These are phyloP conservation scores for Coronaproctus castanopsis DNA, from an alignment of 2,888 invertebrate species.

Conservation along the genomic window DNA sequence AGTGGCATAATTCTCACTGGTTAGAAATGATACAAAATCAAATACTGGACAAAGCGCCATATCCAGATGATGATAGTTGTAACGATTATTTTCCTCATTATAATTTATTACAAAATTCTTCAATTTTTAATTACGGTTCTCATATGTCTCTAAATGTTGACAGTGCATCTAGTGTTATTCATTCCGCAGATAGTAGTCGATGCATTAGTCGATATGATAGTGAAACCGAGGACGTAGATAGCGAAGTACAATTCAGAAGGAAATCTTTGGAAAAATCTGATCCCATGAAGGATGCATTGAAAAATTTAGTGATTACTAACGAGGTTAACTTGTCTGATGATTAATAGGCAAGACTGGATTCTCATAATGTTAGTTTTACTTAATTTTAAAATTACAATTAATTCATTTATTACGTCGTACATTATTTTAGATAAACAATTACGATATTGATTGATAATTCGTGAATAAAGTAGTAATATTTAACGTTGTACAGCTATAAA, in stretches of 20 bases:
- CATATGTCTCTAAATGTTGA: conserved; percentile 11
- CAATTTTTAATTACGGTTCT: conserved; percentile 10
- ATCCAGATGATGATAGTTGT: conserved; percentile 1
- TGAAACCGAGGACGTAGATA: conserved; percentile 7
- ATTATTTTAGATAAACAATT: too few species aligned
- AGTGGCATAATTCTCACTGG: conserved; percentile 98
- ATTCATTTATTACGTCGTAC: too few species aligned
- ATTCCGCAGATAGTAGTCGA: conserved; percentile 11
- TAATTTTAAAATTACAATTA: too few species aligned
- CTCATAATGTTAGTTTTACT: too few species aligned
- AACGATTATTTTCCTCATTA: conserved; percentile 2
- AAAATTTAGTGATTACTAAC: background rate
- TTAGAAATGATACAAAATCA: conserved; percentile 70
- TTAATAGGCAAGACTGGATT: background rate
- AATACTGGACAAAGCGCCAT: conserved; percentile 6
- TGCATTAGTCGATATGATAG: conserved; percentile 11
- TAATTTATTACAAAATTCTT: conserved; percentile 9
- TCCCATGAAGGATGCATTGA: background rate
- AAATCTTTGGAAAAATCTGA: background rate
- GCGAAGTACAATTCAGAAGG: conserved; percentile 6
- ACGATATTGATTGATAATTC: too few species aligned
- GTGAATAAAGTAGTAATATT: too few species aligned
- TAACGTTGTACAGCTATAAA: too few species aligned
- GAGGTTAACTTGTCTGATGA: background rate
- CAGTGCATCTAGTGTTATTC: conserved; percentile 6